Conservation (phyloP, 2,797 vertebrate genomes). For the Alcedo atthis region DNA sequence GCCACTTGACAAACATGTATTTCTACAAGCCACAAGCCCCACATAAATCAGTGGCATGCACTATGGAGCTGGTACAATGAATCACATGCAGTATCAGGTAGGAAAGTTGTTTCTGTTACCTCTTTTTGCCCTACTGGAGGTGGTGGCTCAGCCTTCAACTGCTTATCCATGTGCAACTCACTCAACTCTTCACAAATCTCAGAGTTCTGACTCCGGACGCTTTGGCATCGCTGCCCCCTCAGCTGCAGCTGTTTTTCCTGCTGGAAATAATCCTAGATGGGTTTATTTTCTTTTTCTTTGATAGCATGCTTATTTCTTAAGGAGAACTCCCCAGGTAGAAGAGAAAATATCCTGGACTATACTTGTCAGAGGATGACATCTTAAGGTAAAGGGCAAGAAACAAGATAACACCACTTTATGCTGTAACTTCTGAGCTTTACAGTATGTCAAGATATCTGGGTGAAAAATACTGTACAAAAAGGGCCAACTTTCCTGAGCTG, state of each 20-base stretch:
- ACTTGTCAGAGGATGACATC: neutral
- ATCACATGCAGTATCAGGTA: conserved; percentile 64
- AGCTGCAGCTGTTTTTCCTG: conserved; percentile 72
- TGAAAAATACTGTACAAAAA: neutral
- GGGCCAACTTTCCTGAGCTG: neutral
- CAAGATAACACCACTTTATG: neutral
- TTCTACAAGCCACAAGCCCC: conserved; percentile 7
- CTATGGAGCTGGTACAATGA: neutral
- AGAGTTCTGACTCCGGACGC: conserved; percentile 67
- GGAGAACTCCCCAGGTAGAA: conserved; percentile 20
- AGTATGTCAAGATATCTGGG: neutral
- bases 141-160: conserved; percentile 64
- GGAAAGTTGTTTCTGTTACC: conserved; percentile 64
- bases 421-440: neutral
- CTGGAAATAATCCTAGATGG: conserved; percentile 72
- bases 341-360: conserved; percentile 15
- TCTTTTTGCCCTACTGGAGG: conserved; percentile 70
- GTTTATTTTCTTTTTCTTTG: conserved; percentile 60
- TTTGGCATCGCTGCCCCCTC: conserved; percentile 69
- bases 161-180: conserved; percentile 71
- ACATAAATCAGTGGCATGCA: conserved; percentile 54
- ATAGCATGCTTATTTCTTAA: conserved; percentile 41
- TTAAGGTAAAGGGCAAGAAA: neutral
- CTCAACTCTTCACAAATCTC: conserved; percentile 76
- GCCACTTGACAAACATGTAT: neutral